These are phyloP conservation scores for Scaptomyza reducta DNA, from an alignment of 2,888 invertebrate genomes.

Conservation along the genomic window DNA sequence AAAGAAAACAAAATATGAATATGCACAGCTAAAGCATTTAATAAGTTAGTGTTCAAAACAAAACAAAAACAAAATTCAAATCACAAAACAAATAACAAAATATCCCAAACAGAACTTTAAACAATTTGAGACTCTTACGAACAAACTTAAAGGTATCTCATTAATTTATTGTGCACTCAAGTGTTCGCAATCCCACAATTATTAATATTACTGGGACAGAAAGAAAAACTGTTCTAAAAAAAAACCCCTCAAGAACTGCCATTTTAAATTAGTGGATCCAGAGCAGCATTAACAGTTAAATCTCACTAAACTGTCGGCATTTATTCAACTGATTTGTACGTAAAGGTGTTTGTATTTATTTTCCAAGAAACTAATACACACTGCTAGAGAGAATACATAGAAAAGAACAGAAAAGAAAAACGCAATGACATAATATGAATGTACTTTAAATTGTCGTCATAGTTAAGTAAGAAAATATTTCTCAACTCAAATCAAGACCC, in stretches of 20 bases:
- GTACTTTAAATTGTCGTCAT: conserved; percentile 72
- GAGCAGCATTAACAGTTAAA: conserved; percentile 34
- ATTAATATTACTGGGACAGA: conserved; percentile 16
- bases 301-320: conserved; percentile 13
- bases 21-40: conserved; percentile 68
- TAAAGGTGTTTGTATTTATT: conserved; percentile 40
- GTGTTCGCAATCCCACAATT: conserved; percentile 31
- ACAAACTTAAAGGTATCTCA: conserved; percentile 63
- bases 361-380: conserved; percentile 43
- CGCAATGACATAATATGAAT: conserved; percentile 46
- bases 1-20: conserved; percentile 23
- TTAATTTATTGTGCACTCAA: conserved; percentile 49
- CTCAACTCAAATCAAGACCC: conserved; percentile 37
- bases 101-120: conserved; percentile 22
- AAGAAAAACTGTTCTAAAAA: neutral
- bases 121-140: conserved; percentile 7
- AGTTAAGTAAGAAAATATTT: conserved; percentile 67
- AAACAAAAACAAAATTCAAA: conserved; percentile 12
- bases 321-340: conserved; percentile 37
- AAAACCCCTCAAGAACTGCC: conserved; percentile 64
- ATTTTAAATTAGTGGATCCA: conserved; percentile 69
- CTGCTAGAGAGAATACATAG: conserved; percentile 10
- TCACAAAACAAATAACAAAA: conserved; percentile 20
- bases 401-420: conserved; percentile 1
- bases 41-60: conserved; percentile 54